Base-by-base conservation (phyloP, 53 echinoderm and acorn worm species). In the Antedon mediterranea region DNA sequence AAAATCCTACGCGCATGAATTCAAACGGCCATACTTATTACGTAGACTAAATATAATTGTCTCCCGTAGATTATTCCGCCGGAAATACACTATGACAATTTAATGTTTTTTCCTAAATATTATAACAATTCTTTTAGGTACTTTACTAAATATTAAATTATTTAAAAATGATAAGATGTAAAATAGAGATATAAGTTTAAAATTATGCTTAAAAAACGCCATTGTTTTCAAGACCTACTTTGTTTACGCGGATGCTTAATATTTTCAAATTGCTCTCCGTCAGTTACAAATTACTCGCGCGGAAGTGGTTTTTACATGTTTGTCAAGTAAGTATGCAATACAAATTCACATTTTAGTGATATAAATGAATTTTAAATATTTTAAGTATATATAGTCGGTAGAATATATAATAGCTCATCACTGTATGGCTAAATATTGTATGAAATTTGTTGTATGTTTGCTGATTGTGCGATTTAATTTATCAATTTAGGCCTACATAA, bases 1-100 rank as follows among this genome's bases (percentile, higher is more conserved):
- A 73, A 31, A 71, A 70, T 29, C 72, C 73, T 78, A 72, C 76
- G 81, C 86, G 86, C 82, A 78, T 78, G 43, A 86, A 82, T 86
- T 86, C 74, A 78, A 86, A 86, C 77, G 32, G 71, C 32, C 27
- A 32, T 71, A 28, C 4, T 5, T 13, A 33, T 33, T 28, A 76
- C 20, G 28, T 76, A 33, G 0, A 20, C 57, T 57, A 57, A 18
- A 6, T 57, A 6, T 18, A 3, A 57, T 57, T 8, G 23, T 18
- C 9, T 23, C 57, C 7, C 23, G 2, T 23, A 57, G 23, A 57
- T 57, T 57, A 57, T 2, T 57, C 57, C 57, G 57, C 57, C 23
- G 23, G 57, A 57, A 57, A 57, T 11, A 2, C 23, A 57, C 57
- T 57, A 11, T 3, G 23, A 57, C 23, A 13, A 15, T 11, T 57